phyloP scores from a whole-genome alignment of 2,888 invertebrate genomes.

The Blastobasis lacticolella region DNA sequence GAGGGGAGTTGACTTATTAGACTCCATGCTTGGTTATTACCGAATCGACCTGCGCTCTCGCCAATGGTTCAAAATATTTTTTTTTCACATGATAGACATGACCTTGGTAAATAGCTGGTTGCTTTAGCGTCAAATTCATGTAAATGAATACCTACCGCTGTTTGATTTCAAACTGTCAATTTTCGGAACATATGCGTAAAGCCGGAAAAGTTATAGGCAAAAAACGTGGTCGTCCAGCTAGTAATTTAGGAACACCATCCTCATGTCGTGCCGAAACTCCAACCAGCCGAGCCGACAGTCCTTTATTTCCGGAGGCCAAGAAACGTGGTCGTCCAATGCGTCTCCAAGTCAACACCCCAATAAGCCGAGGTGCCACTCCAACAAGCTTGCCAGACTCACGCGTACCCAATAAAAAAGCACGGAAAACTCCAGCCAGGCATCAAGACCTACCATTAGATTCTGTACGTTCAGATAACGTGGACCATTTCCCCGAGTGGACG shows the following conservation, averaged over 20 bases:
- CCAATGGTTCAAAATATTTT: constrained; percentile 13
- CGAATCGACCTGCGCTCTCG: constrained; percentile 13
- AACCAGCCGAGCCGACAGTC: neutral
- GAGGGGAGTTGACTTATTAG: constrained; percentile 12
- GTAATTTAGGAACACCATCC: constrained; percentile 3
- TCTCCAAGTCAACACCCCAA: neutral
- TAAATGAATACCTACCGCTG: constrained; percentile 8
- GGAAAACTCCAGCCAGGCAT: constrained; percentile 13
- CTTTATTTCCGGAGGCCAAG: too few species aligned
- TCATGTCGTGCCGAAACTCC: neutral
- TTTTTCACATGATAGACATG: constrained; percentile 14
- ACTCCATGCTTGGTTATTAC: constrained; percentile 15
- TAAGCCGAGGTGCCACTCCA: neutral
- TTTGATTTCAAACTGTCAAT: constrained; percentile 10
- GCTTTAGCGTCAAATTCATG: constrained; percentile 8
- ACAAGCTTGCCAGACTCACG: constrained; percentile 4
- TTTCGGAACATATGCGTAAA: constrained; percentile 7
- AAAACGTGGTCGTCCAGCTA: constrained; percentile 10
- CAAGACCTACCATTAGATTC: constrained; percentile 10
- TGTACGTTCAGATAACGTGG: constrained; percentile 6
- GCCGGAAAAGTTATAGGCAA: constrained; percentile 4
- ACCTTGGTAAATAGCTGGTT: constrained; percentile 13
- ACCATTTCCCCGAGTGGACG: constrained; percentile 5
- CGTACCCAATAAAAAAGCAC: constrained; percentile 7
- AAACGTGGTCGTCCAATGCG: neutral